A percentile compares a stretch with the other conserved stretches of the same genome.
Evolutionary conservation across 2,888 invertebrate species (phyloP).

Genomic region (Stramonita haemastoma): DNA sequence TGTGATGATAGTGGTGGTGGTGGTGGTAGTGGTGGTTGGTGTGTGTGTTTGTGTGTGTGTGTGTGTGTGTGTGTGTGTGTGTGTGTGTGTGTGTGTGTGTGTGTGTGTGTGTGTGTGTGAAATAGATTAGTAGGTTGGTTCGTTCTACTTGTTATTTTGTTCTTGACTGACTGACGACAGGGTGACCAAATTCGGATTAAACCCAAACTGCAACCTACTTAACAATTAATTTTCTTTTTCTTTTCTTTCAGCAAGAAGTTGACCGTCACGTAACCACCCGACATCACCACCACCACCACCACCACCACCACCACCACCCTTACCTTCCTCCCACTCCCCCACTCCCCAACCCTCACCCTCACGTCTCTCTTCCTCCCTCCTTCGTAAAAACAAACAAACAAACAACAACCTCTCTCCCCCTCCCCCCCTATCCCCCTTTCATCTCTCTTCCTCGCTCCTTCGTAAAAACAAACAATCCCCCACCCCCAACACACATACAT

Average conservation of each 20-base stretch:
- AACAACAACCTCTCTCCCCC: too few species aligned
- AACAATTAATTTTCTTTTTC: background rate
- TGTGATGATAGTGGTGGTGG: background rate
- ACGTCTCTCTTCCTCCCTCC: background rate
- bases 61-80: conserved; percentile 27
- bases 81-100: conserved; percentile 30
- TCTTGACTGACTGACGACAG: too few species aligned
- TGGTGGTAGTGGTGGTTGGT: background rate
- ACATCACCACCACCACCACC: background rate
- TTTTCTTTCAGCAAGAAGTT: background rate
- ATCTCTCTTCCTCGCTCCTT: background rate
- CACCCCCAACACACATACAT: background rate
- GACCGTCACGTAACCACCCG: background rate
- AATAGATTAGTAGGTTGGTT: background rate
- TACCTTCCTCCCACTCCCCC: background rate
- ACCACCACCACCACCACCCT: background rate
- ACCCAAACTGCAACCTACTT: background rate
- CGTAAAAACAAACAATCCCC: background rate
- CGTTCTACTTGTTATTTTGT: background rate
- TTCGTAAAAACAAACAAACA: background rate
- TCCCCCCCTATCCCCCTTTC: background rate
- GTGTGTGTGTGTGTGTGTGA: conserved; percentile 15
- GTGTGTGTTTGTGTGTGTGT: conserved; percentile 30
- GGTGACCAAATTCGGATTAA: background rate
- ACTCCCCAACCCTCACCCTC: background rate